These are phyloP conservation scores for Tangara arthus DNA, from an alignment of 2,797 vertebrate genomes.

Conservation along the genomic window DNA sequence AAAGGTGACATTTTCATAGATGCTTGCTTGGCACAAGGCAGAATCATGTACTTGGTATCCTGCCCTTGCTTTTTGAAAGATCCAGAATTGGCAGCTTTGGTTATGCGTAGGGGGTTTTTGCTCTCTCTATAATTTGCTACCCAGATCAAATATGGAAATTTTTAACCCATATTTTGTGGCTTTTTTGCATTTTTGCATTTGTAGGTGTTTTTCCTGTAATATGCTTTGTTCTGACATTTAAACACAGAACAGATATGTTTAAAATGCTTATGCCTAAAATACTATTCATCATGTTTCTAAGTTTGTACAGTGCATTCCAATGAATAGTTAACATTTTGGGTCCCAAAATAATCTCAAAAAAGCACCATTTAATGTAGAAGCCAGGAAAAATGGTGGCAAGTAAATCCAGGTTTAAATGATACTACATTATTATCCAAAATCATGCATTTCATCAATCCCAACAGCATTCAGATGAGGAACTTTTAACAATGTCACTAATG, in stretches of 20 bases:
- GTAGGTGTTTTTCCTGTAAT: slow-evolving; percentile 57
- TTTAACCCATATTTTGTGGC: slow-evolving; percentile 68
- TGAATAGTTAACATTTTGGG: slow-evolving; percentile 58
- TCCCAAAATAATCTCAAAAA: slow-evolving; percentile 55
- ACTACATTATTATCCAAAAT: slow-evolving; percentile 36
- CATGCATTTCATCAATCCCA: background rate
- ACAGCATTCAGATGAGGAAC: slow-evolving; percentile 45
- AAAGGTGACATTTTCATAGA: slow-evolving; percentile 76
- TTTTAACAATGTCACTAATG: slow-evolving; percentile 48
- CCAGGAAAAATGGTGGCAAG: slow-evolving; percentile 56
- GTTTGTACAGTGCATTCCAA: slow-evolving; percentile 39
- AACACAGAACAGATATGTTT: slow-evolving; percentile 50
- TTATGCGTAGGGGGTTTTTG: slow-evolving; percentile 64
- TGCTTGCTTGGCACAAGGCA: slow-evolving; percentile 68
- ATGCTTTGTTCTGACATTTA: slow-evolving; percentile 63
- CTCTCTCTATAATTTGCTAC: slow-evolving; percentile 66
- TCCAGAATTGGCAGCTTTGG: slow-evolving; percentile 71
- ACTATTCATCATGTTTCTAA: slow-evolving; percentile 52
- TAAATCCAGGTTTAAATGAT: slow-evolving; percentile 58
- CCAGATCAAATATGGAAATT: slow-evolving; percentile 68
- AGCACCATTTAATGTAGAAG: slow-evolving; percentile 40
- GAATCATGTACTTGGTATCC: slow-evolving; percentile 72
- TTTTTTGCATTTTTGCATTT: slow-evolving; percentile 66
- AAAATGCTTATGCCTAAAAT: slow-evolving; percentile 54
- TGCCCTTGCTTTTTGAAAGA: slow-evolving; percentile 75